Conservation (phyloP, 2,888 invertebrate genomes). For the Sesamia inferens region DNA sequence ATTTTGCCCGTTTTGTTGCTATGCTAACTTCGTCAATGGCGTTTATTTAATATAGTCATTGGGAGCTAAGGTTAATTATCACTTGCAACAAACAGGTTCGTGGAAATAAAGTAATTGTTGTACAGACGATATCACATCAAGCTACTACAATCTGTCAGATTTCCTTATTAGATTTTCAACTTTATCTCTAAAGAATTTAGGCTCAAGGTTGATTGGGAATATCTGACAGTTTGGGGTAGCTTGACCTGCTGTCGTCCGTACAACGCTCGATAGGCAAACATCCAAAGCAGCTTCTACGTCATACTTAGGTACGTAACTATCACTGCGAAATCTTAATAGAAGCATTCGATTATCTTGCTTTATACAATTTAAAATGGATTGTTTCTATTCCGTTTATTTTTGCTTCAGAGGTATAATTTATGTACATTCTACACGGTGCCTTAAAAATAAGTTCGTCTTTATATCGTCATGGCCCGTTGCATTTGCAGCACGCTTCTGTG, state of each 20-base stretch:
- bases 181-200: too few species aligned
- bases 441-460: not conserved
- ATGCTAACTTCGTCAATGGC: not conserved
- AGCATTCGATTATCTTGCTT: slow-evolving; percentile 26
- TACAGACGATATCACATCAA: too few species aligned
- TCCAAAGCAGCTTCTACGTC: slow-evolving; percentile 12
- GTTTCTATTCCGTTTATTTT: slow-evolving; percentile 3
- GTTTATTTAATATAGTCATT: not conserved
- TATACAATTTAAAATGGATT: slow-evolving; percentile 9
- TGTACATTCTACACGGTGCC: not conserved
- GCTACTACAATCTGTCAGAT: too few species aligned
- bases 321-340: slow-evolving; percentile 36
- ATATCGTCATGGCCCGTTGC: not conserved
- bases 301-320: slow-evolving; percentile 2
- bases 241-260: too few species aligned
- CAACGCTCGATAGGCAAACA: not conserved
- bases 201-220: too few species aligned
- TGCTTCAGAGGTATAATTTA: slow-evolving; percentile 15
- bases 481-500: not conserved
- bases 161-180: too few species aligned
- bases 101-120: not conserved
- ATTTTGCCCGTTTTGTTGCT: not conserved
- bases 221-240: too few species aligned
- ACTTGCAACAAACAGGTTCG: not conserved
- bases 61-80: not conserved